A percentile compares a stretch with the other conserved stretches of the same genome.
phyloP scores from a whole-genome alignment of 2,113 vertebrate species.

The Emydocephalus ijimae region DNA sequence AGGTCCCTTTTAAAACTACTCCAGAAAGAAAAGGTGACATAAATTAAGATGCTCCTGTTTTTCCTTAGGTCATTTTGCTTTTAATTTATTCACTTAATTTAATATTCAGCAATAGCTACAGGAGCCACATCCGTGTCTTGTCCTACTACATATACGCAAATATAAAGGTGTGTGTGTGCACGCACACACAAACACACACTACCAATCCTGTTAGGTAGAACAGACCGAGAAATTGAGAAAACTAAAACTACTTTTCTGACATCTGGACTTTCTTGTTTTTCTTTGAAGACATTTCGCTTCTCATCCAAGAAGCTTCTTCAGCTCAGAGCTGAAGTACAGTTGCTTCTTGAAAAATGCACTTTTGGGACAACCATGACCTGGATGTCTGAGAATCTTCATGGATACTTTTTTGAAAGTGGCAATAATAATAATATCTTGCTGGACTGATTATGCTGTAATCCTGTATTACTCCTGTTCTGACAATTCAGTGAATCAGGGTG shows the following conservation, averaged over 20 bases:
- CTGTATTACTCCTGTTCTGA: not conserved
- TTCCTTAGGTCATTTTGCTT: not conserved
- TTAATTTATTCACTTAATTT: not conserved
- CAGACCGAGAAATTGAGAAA: not conserved
- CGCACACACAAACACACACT: not conserved
- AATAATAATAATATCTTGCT: not conserved
- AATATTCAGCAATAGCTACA: not conserved
- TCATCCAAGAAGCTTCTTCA: too few species aligned
- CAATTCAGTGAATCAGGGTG: not conserved
- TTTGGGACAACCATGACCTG: too few species aligned
- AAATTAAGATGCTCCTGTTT: not conserved
- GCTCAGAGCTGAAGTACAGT: too few species aligned
- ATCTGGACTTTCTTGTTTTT: not conserved
- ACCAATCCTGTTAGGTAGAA: not conserved
- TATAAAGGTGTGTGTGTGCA: not conserved
- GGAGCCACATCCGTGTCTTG: not conserved
- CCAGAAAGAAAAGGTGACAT: not conserved
- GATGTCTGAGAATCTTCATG: too few species aligned
- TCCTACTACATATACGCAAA: not conserved
- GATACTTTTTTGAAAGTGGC: not conserved
- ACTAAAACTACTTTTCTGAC: not conserved
- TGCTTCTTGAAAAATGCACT: too few species aligned
- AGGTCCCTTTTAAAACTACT: not conserved
- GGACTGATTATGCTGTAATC: not conserved
- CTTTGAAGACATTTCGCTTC: too few species aligned